A percentile compares a stretch with the other conserved stretches of the same genome.
phyloP scores from a whole-genome alignment of 2,888 invertebrate genomes.

The Lasioglossum malachurum region DNA sequence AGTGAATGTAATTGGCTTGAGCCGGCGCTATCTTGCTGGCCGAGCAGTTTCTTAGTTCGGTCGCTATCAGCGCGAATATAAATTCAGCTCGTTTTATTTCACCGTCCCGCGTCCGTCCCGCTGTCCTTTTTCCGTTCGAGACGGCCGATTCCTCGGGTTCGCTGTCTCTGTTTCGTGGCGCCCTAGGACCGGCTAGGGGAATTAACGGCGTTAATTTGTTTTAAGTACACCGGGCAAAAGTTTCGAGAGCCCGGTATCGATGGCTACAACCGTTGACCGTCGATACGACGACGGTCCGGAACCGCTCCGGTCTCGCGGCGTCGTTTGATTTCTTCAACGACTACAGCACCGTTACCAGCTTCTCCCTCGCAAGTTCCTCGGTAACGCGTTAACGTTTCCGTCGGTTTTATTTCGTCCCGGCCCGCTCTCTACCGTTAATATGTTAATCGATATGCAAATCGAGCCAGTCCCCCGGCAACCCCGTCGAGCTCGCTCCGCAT shows the following conservation, averaged over 20 bases:
- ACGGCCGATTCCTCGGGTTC: slow-evolving; percentile 16
- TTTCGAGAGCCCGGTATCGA: slow-evolving; percentile 68
- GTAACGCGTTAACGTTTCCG: slow-evolving; percentile 22
- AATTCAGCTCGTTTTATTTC: slow-evolving; percentile 80
- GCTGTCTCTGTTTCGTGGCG: slow-evolving; percentile 30
- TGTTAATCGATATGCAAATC: slow-evolving; percentile 61
- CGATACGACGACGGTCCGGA: slow-evolving; percentile 48
- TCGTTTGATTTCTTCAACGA: slow-evolving; percentile 58
- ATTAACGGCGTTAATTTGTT: slow-evolving; percentile 81
- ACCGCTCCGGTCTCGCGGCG: neutral
- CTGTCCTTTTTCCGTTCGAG: neutral
- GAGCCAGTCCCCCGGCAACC: neutral
- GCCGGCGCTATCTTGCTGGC: slow-evolving; percentile 81
- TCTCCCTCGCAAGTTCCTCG: neutral
- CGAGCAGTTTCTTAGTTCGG: slow-evolving; percentile 82
- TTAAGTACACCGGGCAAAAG: slow-evolving; percentile 73
- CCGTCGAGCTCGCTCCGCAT: slow-evolving; percentile 10
- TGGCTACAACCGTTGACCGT: slow-evolving; percentile 64
- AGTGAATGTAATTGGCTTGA: slow-evolving; percentile 84
- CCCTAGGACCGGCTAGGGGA: slow-evolving; percentile 53
- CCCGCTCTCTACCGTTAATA: slow-evolving; percentile 48
- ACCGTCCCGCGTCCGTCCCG: slow-evolving; percentile 58
- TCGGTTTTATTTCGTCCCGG: slow-evolving; percentile 27
- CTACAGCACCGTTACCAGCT: slow-evolving; percentile 41
- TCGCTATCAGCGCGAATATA: slow-evolving; percentile 83